These are phyloP conservation scores for Nansenia antarctica DNA, from an alignment of 2,113 vertebrate species.

Conservation along the genomic window DNA sequence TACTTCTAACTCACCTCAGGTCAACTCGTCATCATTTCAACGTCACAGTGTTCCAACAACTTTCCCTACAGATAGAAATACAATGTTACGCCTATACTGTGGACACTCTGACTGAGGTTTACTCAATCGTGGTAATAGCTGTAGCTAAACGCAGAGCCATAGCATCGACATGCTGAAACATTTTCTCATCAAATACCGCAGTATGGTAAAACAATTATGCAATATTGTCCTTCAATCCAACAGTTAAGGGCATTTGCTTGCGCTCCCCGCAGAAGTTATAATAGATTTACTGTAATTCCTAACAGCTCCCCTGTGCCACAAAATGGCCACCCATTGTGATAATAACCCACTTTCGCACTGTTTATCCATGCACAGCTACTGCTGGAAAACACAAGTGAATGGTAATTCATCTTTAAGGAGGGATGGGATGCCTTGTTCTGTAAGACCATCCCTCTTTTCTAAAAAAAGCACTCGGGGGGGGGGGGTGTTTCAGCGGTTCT, in stretches of 20 bases:
- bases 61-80: too few species aligned
- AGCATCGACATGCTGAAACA: too few species aligned
- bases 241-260: constrained; percentile 24
- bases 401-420: constrained; percentile 60
- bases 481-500: constrained; percentile 28
- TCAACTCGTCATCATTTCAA: too few species aligned
- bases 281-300: constrained; percentile 48
- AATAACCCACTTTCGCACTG: constrained; percentile 60
- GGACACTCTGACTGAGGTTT: too few species aligned
- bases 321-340: constrained; percentile 63
- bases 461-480: constrained; percentile 23
- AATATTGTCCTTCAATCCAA: constrained; percentile 3
- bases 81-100: too few species aligned
- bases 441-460: constrained; percentile 29
- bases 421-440: constrained; percentile 30
- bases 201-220: neutral
- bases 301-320: constrained; percentile 41
- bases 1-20: too few species aligned
- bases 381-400: constrained; percentile 40
- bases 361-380: constrained; percentile 43
- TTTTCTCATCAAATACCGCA: too few species aligned
- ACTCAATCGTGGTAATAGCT: too few species aligned
- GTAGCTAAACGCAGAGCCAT: neutral
- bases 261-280: constrained; percentile 37
- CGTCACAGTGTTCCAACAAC: too few species aligned